Conservation (phyloP, 2,888 invertebrate species). For the Molorchus minor region DNA sequence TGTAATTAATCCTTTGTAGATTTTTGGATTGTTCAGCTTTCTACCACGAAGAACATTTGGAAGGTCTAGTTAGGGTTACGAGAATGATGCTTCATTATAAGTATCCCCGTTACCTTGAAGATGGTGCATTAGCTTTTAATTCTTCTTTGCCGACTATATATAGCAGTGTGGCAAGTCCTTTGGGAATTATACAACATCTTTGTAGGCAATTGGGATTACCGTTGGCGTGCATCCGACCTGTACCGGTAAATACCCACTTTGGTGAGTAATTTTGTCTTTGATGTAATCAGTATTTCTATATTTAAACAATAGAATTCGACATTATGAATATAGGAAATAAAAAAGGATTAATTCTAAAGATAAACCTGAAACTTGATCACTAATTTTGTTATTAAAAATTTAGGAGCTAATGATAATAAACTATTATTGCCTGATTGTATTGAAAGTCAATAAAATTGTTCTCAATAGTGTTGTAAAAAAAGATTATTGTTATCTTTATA, state of each 20-base stretch:
- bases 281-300: neutral
- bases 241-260: slow-evolving; percentile 79
- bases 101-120: slow-evolving; percentile 82
- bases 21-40: slow-evolving; percentile 84
- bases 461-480: too few relatives aligned
- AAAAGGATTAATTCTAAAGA: too few relatives aligned
- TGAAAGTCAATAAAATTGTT: too few relatives aligned
- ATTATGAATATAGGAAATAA: too few relatives aligned
- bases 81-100: slow-evolving; percentile 81
- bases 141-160: slow-evolving; percentile 87
- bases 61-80: slow-evolving; percentile 86
- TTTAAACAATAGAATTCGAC: too few relatives aligned
- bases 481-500: too few relatives aligned
- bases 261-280: slow-evolving; percentile 60
- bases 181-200: slow-evolving; percentile 81
- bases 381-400: too few relatives aligned
- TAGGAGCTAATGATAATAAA: too few relatives aligned
- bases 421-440: too few relatives aligned
- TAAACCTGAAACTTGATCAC: too few relatives aligned
- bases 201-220: slow-evolving; percentile 87
- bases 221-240: slow-evolving; percentile 83
- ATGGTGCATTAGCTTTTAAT: slow-evolving; percentile 83
- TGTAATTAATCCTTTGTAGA: slow-evolving; percentile 62
- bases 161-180: slow-evolving; percentile 81
- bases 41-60: slow-evolving; percentile 88